phyloP scores from a whole-genome alignment of 1,140 invertebrate genomes.

The Akabosia matsudoensis region DNA sequence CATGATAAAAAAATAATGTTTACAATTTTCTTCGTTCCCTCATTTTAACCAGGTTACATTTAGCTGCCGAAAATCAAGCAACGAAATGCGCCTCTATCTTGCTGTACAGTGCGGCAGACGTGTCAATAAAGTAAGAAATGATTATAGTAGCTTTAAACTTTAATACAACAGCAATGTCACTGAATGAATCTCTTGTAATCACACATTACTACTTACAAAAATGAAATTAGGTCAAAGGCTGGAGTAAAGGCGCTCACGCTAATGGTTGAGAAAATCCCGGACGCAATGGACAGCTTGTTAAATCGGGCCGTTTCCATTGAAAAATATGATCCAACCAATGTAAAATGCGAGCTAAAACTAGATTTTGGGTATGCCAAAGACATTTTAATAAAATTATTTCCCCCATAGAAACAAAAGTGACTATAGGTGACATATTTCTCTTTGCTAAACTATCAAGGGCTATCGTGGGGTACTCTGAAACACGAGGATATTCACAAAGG shows the following conservation, averaged over 20 bases:
- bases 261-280: constrained; percentile 73
- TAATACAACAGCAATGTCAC: not conserved
- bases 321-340: constrained; percentile 71
- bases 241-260: constrained; percentile 74
- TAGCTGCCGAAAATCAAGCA: constrained; percentile 46
- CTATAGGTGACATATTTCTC: constrained; percentile 7
- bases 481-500: constrained; percentile 33
- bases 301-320: constrained; percentile 61
- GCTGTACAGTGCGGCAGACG: constrained; percentile 44
- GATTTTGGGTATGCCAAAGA: constrained; percentile 61
- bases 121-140: constrained; percentile 44
- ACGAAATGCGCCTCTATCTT: constrained; percentile 42
- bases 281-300: constrained; percentile 59
- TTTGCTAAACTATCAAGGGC: constrained; percentile 13
- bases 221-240: constrained; percentile 63
- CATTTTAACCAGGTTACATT: constrained; percentile 37
- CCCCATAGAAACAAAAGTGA: not conserved
- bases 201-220: not conserved
- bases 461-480: constrained; percentile 45
- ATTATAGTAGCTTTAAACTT: not conserved
- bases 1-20: not conserved
- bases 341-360: constrained; percentile 74
- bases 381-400: not conserved
- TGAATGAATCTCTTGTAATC: too few species aligned
- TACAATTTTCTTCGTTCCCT: not conserved